Percentiles rank a stretch among this genome's conserved stretches.
phyloP scores from a whole-genome alignment of 2,888 invertebrate species.

The Sminthurinus aureus region DNA sequence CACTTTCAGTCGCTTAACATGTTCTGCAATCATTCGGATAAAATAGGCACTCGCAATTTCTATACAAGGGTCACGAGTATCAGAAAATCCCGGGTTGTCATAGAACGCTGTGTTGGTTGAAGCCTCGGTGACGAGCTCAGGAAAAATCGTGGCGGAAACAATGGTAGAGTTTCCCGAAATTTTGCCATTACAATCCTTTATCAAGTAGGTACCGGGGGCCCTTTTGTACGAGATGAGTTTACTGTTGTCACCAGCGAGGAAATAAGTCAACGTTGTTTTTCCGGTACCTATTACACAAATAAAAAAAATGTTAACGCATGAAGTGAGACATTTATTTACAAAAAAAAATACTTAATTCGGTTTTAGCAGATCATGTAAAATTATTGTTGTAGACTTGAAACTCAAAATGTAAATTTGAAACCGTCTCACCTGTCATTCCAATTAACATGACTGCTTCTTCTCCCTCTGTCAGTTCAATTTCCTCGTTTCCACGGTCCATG shows the following conservation, averaged over 20 bases:
- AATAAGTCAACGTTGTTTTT: conserved; percentile 13
- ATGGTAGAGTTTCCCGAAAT: conserved; percentile 12
- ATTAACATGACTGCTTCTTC: conserved; percentile 12
- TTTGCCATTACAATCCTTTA: conserved; percentile 24
- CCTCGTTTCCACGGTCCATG: background rate
- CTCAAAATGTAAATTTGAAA: no score
- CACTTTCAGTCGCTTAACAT: background rate
- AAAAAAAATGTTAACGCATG: no score
- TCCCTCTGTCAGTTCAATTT: background rate
- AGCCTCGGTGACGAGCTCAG: background rate
- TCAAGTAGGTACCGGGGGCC: background rate
- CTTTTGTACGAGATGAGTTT: conserved; percentile 10
- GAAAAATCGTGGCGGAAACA: conserved; percentile 4
- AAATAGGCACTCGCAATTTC: conserved; percentile 27
- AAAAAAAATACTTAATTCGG: no score
- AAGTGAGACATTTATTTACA: no score
- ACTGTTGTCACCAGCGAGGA: conserved; percentile 14
- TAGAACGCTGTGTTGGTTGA: conserved; percentile 1
- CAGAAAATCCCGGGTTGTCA: conserved; percentile 17
- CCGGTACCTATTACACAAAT: no score
- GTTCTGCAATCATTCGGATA: background rate
- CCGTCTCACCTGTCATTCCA: background rate
- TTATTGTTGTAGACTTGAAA: no score
- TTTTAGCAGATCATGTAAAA: no score
- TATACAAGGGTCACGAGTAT: background rate